phyloP scores from a whole-genome alignment of 2,797 vertebrate species.

The Periophthalmus magnuspinnatus region DNA sequence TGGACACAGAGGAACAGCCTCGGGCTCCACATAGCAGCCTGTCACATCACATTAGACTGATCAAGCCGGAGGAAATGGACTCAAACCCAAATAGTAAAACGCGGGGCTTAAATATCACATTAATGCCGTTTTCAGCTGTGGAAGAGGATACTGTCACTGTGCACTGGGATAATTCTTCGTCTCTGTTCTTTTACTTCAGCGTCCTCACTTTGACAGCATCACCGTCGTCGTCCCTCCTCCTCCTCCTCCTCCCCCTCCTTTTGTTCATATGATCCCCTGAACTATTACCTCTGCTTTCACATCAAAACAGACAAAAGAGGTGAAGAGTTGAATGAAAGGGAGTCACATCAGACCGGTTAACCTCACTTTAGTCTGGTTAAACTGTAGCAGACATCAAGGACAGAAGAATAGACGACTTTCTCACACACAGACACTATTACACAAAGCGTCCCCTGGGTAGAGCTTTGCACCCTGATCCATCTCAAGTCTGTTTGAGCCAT shows the following conservation, averaged over 20 bases:
- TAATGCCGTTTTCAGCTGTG: constrained; percentile 51
- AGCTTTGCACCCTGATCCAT: constrained; percentile 21
- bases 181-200: constrained; percentile 15
- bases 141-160: constrained; percentile 39
- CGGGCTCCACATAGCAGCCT: constrained; percentile 25
- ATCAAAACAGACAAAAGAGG: constrained; percentile 21
- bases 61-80: constrained; percentile 35
- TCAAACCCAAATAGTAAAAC: constrained; percentile 14
- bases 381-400: constrained; percentile 9
- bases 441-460: constrained; percentile 22
- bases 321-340: constrained; percentile 4
- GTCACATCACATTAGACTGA: constrained; percentile 41
- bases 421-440: constrained; percentile 15
- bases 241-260: constrained; percentile 3
- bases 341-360: constrained; percentile 15
- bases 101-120: constrained; percentile 22
- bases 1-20: constrained; percentile 38
- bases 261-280: constrained; percentile 13
- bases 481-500: constrained; percentile 66
- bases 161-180: constrained; percentile 31
- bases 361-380: constrained; percentile 9
- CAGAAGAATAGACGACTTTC: constrained; percentile 21
- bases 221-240: constrained; percentile 8
- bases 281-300: constrained; percentile 25
- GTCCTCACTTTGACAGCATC: constrained; percentile 21